phyloP scores from a whole-genome alignment of 2,888 invertebrate genomes.

The Erebia aethiops region DNA sequence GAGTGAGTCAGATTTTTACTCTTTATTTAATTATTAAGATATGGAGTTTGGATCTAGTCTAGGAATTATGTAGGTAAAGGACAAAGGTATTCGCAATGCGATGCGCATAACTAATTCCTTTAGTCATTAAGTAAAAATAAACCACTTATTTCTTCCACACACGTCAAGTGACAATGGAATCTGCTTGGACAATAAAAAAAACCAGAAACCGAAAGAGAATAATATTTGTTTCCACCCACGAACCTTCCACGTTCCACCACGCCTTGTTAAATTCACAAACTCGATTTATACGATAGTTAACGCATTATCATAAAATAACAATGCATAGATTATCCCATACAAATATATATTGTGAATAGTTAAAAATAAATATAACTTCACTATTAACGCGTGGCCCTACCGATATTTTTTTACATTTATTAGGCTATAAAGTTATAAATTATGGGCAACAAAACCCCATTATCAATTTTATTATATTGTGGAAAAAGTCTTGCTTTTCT shows the following conservation, averaged over 20 bases:
- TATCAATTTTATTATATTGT: constrained; percentile 11
- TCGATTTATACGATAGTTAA: constrained; percentile 18
- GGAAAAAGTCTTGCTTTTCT: not conserved
- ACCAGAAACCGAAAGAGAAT: no score
- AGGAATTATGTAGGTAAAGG: no score
- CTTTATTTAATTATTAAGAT: no score
- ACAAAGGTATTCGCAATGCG: no score
- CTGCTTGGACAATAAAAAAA: constrained; percentile 16
- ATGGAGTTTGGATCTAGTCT: no score
- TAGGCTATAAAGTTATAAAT: constrained; percentile 19
- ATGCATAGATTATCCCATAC: constrained; percentile 19
- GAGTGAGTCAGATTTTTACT: no score
- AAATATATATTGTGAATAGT: constrained; percentile 17
- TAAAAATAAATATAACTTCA: constrained; percentile 19
- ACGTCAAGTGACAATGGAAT: constrained; percentile 8
- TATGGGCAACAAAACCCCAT: not conserved
- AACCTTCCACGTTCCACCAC: constrained; percentile 22
- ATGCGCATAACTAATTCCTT: not conserved
- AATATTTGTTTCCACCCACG: constrained; percentile 29
- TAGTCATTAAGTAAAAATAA: not conserved
- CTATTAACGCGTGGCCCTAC: not conserved
- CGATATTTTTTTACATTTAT: constrained; percentile 17
- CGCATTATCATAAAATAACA: constrained; percentile 25
- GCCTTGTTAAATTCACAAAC: constrained; percentile 25
- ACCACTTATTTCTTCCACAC: not conserved